phyloP scores from a whole-genome alignment of 2,797 vertebrate species.

The Saguinus oedipus region DNA sequence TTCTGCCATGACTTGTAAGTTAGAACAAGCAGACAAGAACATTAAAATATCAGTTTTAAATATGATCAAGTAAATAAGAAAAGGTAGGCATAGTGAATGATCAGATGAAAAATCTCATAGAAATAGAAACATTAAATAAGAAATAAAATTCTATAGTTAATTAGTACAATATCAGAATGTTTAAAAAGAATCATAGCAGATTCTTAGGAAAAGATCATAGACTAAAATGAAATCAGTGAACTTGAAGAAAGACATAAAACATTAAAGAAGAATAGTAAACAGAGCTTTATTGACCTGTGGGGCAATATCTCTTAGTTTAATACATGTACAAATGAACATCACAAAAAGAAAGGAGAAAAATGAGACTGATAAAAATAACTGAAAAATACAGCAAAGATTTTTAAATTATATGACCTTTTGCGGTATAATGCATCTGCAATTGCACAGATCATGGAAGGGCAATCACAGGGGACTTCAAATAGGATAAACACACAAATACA shows the following conservation, averaged over 20 bases:
- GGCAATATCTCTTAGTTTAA: background rate
- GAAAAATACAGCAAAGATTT: background rate
- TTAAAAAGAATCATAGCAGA: background rate
- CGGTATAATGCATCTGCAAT: too few species aligned
- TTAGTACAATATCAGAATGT: background rate
- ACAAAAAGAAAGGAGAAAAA: background rate
- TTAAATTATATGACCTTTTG: background rate
- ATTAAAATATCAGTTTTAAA: background rate
- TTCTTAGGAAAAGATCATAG: background rate
- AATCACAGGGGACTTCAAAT: background rate
- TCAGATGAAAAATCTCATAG: background rate
- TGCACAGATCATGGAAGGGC: background rate
- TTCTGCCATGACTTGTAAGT: background rate
- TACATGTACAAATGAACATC: background rate
- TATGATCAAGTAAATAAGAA: background rate
- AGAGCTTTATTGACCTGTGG: background rate
- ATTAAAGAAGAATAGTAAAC: background rate
- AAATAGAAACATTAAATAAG: background rate
- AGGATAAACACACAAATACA: background rate
- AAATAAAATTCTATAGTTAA: background rate
- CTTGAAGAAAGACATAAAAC: background rate
- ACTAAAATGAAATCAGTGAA: background rate
- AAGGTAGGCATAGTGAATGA: background rate
- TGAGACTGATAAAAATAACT: background rate
- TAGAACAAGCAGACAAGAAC: background rate